Base-by-base conservation (phyloP, 2,888 invertebrate species). In the Hofmannophila pseudospretella region DNA sequence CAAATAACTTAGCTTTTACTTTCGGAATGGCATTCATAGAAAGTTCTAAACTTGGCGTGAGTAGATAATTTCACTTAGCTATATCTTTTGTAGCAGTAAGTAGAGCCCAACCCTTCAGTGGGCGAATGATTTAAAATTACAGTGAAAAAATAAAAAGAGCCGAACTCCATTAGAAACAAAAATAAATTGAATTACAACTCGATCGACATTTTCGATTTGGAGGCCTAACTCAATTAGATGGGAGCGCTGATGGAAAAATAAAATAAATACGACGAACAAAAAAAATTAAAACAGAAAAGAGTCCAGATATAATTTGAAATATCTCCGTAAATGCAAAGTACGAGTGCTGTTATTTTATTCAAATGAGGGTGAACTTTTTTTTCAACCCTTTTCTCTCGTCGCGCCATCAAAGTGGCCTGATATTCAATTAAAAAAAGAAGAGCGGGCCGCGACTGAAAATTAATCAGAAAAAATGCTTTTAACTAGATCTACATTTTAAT, bases 401-500 rank as follows among this genome's bases (percentile, higher is more conserved):
- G 72, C 70, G 77, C 84, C 85, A 84, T 86, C 85, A 86, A 86
- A 86, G 85, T 85, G 86, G 84, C 86, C 81, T 80, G 84, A 84
- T 85, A 86, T 86, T 86, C 86, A 86, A 86, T 86, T 86, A 86
- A 85, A 86, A 86, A 86, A 85, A 84, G 81, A 76, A 80, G 78
- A 80, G 74, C 66, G 49, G 69, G 63, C 58, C 81, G 80, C 81
- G 85, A 84, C 84, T 85, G 84, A 79, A 86, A 86, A 85, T 86
- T 85, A 85, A 85, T 85, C 84, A 85, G 82, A 85, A 86, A 86
- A 86, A 86, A 86, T 85, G 86, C 85, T 86, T 86, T 86, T 85
- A 86, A 85, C 86, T 85, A 85, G 81, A 86, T 86, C 85, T 86
- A 86, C 86, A 86, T 86, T 85, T 86, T 85, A 82, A 86, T 85